Evolutionary conservation across 2,888 invertebrate genomes (phyloP).

Genomic region (Seladonia tumulorum): DNA sequence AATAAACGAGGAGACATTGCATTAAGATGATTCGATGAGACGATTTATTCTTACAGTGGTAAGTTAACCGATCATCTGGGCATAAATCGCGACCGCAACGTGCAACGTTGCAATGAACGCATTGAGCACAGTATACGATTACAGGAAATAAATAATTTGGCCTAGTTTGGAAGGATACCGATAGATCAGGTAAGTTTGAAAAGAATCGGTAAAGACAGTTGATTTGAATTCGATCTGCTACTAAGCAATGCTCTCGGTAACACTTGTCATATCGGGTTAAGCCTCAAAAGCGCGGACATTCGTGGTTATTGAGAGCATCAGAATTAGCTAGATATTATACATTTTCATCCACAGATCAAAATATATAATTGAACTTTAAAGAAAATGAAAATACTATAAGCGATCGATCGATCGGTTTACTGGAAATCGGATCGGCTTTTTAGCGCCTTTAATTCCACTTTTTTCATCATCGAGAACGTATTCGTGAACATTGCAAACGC

Average conservation of each 20-base stretch:
- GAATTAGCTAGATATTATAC: not conserved
- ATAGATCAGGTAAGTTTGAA: conserved; percentile 30
- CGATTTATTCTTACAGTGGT: not conserved
- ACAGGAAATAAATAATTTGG: conserved; percentile 52
- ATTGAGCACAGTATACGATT: conserved; percentile 35
- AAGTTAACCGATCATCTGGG: not conserved
- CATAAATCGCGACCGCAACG: conserved; percentile 3
- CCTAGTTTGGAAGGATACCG: conserved; percentile 37
- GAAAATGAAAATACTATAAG: not conserved
- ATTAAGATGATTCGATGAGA: not conserved
- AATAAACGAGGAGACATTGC: not conserved
- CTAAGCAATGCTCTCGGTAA: conserved; percentile 50
- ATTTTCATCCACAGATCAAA: not conserved
- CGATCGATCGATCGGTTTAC: not conserved
- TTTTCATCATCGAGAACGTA: not conserved
- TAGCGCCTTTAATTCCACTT: not conserved
- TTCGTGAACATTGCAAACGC: conserved; percentile 29
- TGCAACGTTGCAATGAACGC: not conserved
- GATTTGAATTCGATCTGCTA: conserved; percentile 56
- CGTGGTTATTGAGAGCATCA: conserved; percentile 39
- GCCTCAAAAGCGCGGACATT: conserved; percentile 42
- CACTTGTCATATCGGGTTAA: conserved; percentile 55
- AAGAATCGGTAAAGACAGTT: conserved; percentile 56
- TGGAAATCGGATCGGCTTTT: not conserved
- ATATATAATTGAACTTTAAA: not conserved